Percentiles rank a stretch among this genome's conserved stretches.
phyloP scores from a whole-genome alignment of 1,140 invertebrate genomes.

The Caligus rogercresseyi region DNA sequence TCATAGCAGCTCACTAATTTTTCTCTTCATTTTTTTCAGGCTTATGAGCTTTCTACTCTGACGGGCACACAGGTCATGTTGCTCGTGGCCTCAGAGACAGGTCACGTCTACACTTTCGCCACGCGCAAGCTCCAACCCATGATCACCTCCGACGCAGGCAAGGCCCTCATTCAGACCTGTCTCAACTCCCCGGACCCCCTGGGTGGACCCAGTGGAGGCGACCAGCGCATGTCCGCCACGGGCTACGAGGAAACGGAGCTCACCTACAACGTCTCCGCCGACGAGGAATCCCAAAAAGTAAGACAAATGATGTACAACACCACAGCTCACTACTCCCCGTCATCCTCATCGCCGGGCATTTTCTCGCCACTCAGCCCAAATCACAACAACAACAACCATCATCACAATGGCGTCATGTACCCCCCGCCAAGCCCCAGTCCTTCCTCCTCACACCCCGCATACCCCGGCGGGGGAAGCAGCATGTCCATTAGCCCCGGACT shows the following conservation, averaged over 20 bases:
- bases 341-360: conserved; percentile 23
- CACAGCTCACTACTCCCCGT: conserved; percentile 21
- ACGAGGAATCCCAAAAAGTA: conserved; percentile 83
- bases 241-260: conserved; percentile 96
- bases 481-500: conserved; percentile 18
- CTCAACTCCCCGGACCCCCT: conserved; percentile 77
- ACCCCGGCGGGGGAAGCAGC: conserved; percentile 2
- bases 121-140: conserved; percentile 97
- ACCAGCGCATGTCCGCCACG: conserved; percentile 92
- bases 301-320: conserved; percentile 56
- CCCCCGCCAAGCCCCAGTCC: conserved; percentile 20
- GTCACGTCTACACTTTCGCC: conserved; percentile 98
- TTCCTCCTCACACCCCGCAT: conserved; percentile 1
- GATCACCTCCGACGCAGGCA: conserved; percentile 97
- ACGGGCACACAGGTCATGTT: conserved; percentile 98
- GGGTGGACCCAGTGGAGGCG: conserved; percentile 34
- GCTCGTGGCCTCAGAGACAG: conserved; percentile 82
- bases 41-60: conserved; percentile 93
- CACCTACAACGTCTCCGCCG: conserved; percentile 63
- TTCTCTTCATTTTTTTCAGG: conserved; percentile 41
- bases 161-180: conserved; percentile 94
- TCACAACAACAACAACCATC: conserved; percentile 13
- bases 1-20: background rate
- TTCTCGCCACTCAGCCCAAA: conserved; percentile 21
- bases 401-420: background rate